A percentile compares a stretch with the other conserved stretches of the same genome.
Evolutionary conservation across 2,113 vertebrate genomes (phyloP).

Genomic region (Tragelaphus buxtoni): DNA sequence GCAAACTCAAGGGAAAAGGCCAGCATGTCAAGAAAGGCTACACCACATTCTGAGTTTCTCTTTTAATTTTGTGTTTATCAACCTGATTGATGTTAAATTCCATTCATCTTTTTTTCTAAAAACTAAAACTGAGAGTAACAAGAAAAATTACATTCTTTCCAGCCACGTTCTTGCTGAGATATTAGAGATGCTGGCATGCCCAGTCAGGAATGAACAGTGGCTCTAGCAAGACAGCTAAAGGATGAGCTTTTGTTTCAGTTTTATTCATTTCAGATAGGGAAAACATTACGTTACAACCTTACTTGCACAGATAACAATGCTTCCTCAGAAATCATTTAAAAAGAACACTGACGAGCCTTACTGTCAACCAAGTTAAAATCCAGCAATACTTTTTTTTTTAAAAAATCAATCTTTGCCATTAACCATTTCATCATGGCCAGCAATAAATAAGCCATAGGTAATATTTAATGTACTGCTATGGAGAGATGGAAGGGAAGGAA

Average conservation of each 20-base stretch:
- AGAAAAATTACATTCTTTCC: constrained; percentile 33
- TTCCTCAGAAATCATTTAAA: not conserved
- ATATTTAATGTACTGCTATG: not conserved
- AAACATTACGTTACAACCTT: not conserved
- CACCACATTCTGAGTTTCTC: not conserved
- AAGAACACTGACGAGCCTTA: not conserved
- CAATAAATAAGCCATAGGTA: not conserved
- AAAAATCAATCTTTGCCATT: not conserved
- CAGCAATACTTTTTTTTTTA: not conserved
- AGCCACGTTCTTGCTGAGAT: not conserved
- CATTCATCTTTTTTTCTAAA: constrained; percentile 49
- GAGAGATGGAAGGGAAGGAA: not conserved
- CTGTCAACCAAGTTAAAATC: not conserved
- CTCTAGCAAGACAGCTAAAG: not conserved
- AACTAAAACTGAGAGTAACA: constrained; percentile 26
- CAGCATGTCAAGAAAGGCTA: not conserved
- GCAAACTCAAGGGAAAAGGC: not conserved
- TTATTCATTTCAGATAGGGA: not conserved
- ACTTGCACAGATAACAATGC: not conserved
- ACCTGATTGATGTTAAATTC: constrained; percentile 26
- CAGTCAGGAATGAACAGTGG: not conserved
- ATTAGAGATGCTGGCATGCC: not conserved
- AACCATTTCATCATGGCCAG: not conserved
- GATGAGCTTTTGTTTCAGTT: not conserved
- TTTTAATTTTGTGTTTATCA: not conserved